phyloP scores from a whole-genome alignment of 2,888 invertebrate genomes.

The Arrhopalites spinosus region DNA sequence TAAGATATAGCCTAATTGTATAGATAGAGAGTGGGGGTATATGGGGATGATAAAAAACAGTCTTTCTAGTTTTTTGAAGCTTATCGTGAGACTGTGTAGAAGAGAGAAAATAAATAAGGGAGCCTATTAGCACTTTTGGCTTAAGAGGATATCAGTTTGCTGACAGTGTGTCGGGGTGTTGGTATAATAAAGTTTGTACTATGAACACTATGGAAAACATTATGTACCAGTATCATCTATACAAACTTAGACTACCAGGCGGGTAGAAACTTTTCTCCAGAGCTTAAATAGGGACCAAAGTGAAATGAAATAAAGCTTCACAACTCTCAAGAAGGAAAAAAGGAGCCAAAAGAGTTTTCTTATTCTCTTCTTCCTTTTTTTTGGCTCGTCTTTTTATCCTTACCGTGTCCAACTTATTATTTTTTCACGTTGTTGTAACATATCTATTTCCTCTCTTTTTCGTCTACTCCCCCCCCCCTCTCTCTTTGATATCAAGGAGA shows the following conservation, averaged over 20 bases:
- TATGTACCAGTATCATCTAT: no score
- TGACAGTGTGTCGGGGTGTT: neutral
- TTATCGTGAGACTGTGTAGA: no score
- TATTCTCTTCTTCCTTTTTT: no score
- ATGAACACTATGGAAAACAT: no score
- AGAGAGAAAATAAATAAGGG: slow-evolving; percentile 23
- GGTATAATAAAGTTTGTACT: neutral
- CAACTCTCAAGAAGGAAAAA: neutral
- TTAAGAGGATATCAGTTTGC: slow-evolving; percentile 35
- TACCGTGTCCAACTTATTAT: slow-evolving; percentile 23
- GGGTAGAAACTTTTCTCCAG: neutral
- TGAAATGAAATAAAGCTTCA: neutral
- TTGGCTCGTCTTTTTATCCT: neutral
- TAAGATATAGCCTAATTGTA: no score
- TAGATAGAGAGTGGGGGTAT: no score
- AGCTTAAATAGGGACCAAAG: neutral
- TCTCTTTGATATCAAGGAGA: no score
- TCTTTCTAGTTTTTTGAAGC: neutral
- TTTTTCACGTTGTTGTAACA: neutral
- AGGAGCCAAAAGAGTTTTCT: slow-evolving; percentile 13
- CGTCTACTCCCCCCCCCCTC: no score
- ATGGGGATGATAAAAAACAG: no score
- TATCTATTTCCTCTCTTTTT: slow-evolving; percentile 22
- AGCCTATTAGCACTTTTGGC: slow-evolving; percentile 34
- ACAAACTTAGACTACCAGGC: neutral